These are phyloP conservation scores for Tauraco erythrolophus DNA, from an alignment of 2,113 vertebrate species.

Conservation along the genomic window DNA sequence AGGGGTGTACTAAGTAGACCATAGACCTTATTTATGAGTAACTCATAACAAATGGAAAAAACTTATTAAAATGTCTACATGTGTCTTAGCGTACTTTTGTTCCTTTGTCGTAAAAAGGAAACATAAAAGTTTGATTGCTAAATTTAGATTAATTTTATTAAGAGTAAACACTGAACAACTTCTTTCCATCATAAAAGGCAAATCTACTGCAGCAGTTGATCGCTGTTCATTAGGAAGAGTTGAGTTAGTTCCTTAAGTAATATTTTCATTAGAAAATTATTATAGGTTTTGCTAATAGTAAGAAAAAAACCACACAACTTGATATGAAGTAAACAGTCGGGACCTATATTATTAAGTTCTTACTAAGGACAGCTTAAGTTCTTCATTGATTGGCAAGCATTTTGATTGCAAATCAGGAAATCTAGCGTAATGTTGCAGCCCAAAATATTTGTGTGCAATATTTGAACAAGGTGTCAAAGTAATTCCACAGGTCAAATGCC, in stretches of 20 bases:
- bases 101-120: neutral
- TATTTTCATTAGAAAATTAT: neutral
- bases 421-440: neutral
- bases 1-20: neutral
- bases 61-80: neutral
- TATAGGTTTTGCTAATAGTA: neutral
- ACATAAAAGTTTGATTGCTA: neutral
- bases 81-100: neutral
- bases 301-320: too few species aligned
- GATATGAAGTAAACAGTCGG: neutral
- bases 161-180: neutral
- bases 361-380: neutral
- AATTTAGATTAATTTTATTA: neutral
- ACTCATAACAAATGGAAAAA: neutral
- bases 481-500: fast-evolving
- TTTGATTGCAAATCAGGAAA: neutral
- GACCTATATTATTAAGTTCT: neutral
- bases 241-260: neutral
- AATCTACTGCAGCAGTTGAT: neutral
- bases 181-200: neutral
- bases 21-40: neutral
- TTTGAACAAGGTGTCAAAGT: neutral
- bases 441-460: neutral
- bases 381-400: neutral
- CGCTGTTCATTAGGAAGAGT: neutral